Evolutionary conservation across 2,888 invertebrate species (phyloP), one percentile per base, ranked within the genome.

Genomic region (Dyspetes luteomarginatus): DNA sequence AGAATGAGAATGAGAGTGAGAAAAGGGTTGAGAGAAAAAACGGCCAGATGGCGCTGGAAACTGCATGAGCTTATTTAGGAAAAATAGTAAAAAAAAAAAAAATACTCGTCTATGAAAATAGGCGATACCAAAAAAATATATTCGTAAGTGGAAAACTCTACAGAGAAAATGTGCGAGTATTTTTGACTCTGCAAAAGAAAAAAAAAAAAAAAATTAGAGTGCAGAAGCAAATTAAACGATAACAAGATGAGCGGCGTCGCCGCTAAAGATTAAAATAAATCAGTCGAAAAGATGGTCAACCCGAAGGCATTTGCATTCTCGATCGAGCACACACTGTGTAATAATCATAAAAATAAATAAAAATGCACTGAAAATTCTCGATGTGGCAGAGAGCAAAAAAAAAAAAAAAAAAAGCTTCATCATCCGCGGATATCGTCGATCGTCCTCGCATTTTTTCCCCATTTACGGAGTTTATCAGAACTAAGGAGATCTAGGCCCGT

Each of bases 401-500:
- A 12, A 36, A 15, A 17, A 64, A 26, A 60, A 26, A 19, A 43
- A 67, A 78, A 68, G 24, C 52, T 17, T 30, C n/a, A 56, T 72
- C 48, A 60, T 69, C 50, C 48, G 60, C 28, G 28, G 50, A 76
- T 62, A 79, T 80, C 84, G 81, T 45, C 55, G 82, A 84, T 83
- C 85, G 86, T 83, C 87, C 86, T 87, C 86, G 87, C 83, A 86
- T 83, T 84, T 43, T 65, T 56, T 64, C 56, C 67, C 73, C 81
- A 78, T 77, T 67, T 68, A 68, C 68, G 74, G 56, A 68, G 62
- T 81, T 78, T 76, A 82, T 84, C 24, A 50, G 17, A 22, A 72
- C 85, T 86, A 85, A 85, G 85, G 86, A 83, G 85, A 85, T 87
- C 86, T 85, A 84, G 82, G 83, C 83, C 80, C 79, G 48, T 73